Evolutionary conservation across 1,140 invertebrate species (phyloP), one percentile per base, ranked within the genome.

Genomic region (Bombyx mandarina): DNA sequence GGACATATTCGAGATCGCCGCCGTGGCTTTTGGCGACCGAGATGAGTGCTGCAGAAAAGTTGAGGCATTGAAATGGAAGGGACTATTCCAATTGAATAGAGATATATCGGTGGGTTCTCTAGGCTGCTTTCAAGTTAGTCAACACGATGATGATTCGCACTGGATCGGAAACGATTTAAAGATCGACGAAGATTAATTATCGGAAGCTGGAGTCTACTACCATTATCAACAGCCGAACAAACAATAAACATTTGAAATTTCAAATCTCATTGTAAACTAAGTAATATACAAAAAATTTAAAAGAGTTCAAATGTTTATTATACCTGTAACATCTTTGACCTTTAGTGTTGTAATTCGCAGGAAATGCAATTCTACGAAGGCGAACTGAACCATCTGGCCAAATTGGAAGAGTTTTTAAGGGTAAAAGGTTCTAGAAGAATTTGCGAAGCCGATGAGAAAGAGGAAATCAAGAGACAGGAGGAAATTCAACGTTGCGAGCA

Each of bases 321-420:
- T 35, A 18, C 12, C 12, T 18, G 26, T 35, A 35, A 35, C 4
- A 35, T 5, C 4, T 35, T 35, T 35, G 26, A 35, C 26, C 2
- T 35, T 35, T 5, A 35, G 26, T 35, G 26, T 35, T 35, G 26
- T 5, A 26, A 9, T 51, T 51, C 10, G 22, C 63, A 90, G 68
- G 94, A 95, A 79, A 94, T 95, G 92, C 92, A 93, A 78, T 93
- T 95, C 60, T 89, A 94, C 44, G 91, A 95, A 67, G 84, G 94
- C 46, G 91, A 93, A 48, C 87, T 95, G 22, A 94, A 95, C 63
- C 93, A 95, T 68, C 91, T 95, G 57, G 88, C 91, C 51, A 94
- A 93, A 63, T 84, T 95, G 8, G 91, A 93, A 74, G 92, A 94
- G 67, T 96, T 96, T 70, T 88, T 96, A 43, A 90, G 91, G 2